Conservation (phyloP, 2,888 invertebrate genomes). For the Philopedon plagiatum region DNA sequence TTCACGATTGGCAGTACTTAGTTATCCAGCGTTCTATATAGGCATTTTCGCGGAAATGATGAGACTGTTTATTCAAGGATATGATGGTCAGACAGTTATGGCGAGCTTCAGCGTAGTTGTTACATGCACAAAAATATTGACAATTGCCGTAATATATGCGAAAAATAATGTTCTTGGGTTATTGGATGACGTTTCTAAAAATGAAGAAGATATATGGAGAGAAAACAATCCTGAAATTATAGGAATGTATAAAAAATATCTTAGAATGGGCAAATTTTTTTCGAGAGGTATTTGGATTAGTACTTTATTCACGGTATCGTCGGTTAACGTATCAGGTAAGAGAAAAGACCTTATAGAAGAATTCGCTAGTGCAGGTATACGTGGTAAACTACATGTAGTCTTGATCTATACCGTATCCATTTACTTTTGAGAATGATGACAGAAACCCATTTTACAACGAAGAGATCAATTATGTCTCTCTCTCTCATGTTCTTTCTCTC, state of each 20-base stretch:
- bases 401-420: no score
- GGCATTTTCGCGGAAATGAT: background rate
- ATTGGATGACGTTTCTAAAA: background rate
- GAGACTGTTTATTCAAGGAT: constrained; percentile 2
- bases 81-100: background rate
- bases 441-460: no score
- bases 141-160: background rate
- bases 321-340: background rate
- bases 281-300: background rate
- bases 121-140: background rate
- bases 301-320: background rate
- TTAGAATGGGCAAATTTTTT: background rate
- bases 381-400: no score
- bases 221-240: background rate
- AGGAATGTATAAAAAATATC: background rate
- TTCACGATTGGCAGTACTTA: background rate
- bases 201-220: constrained; percentile 15
- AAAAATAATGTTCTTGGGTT: constrained; percentile 6
- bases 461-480: no score
- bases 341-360: no score
- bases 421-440: no score
- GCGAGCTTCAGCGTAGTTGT: background rate
- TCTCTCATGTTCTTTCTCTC: no score
- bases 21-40: background rate
- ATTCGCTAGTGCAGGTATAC: no score